Evolutionary conservation across 1,140 invertebrate genomes (phyloP), one percentile per base, ranked within the genome.

Genomic region (Rhagoletis zephyria): DNA sequence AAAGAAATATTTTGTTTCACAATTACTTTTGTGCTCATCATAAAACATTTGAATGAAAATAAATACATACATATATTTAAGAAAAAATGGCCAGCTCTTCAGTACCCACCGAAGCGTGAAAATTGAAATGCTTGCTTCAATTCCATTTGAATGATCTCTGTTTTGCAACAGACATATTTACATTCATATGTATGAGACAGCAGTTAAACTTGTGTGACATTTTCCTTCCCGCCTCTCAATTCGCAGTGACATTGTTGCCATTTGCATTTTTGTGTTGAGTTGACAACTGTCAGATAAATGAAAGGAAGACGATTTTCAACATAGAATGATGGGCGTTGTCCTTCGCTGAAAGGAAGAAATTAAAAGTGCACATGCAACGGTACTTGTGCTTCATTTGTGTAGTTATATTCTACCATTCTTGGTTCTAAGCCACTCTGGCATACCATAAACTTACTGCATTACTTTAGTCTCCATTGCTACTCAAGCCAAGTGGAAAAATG

Each of bases 401-500:
- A 30, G 30, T 30, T 30, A 30, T 30, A 30, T 30, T 30, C 30
- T 16, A 14, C 1, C 12, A 63, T 63, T 16, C 48, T 81, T 81
- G 59, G 74, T 81, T 81, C 74, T 40, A 59, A 81, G 12, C 51
- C n/a, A 81, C 74, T 56, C 48, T 81, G 40, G 74, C 74, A 30
- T 81, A 51, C 6, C 70, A 48, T 48, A 6, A 48, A 30, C 30
- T 42, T 48, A 81, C 61, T 14, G 16, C 9, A 14, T 30, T 10
- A n/a, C 48, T 51, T 81, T 81, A n/a, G 14, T 19, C n/a, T 81
- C 74, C 74, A 45, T 89, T 14, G 67, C 87, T 89, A 90, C 48
- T 89, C 89, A 91, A 90, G 87, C 90, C 89, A 89, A 89, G 88
- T 91, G 91, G 91, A 91, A 91, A 91, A 91, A 91, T 90, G 91